A percentile compares a stretch with the other conserved stretches of the same genome.
Conservation (phyloP, 2,888 invertebrate genomes). For the Peribatodes rhomboidaria region DNA sequence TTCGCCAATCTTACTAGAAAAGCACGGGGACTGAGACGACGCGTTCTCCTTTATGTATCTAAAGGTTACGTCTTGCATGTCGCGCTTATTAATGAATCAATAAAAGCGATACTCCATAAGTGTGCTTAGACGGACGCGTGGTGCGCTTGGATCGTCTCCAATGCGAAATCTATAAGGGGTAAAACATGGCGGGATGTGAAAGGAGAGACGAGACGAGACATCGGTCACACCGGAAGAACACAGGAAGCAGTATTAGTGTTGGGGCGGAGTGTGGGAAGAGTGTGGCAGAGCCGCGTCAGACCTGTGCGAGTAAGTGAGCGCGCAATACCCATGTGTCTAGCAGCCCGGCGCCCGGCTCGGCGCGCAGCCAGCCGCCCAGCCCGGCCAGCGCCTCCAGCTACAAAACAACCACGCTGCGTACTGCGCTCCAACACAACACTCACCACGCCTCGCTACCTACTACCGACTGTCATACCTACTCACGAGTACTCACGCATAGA, state of each 20-base stretch:
- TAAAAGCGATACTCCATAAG: no score
- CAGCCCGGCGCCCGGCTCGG: constrained; percentile 80
- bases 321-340: constrained; percentile 87
- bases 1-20: no score
- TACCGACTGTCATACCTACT: not conserved
- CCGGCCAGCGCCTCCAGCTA: constrained; percentile 86
- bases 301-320: constrained; percentile 87
- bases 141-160: no score
- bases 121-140: no score
- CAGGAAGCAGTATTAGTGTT: constrained; percentile 56
- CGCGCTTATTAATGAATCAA: no score
- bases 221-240: constrained; percentile 42
- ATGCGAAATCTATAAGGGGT: not conserved
- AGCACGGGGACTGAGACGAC: not conserved
- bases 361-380: constrained; percentile 83
- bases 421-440: constrained; percentile 11
- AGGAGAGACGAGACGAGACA: constrained; percentile 9
- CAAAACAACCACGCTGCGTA: constrained; percentile 70
- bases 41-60: no score
- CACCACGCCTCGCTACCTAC: constrained; percentile 1
- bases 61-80: no score
- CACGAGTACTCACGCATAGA: constrained; percentile 13
- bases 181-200: constrained; percentile 23
- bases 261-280: constrained; percentile 56
- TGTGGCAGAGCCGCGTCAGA: constrained; percentile 76